A percentile compares a stretch with the other conserved stretches of the same genome.
Evolutionary conservation across 2,888 invertebrate genomes (phyloP).

Genomic region (Adelphocoris suturalis): DNA sequence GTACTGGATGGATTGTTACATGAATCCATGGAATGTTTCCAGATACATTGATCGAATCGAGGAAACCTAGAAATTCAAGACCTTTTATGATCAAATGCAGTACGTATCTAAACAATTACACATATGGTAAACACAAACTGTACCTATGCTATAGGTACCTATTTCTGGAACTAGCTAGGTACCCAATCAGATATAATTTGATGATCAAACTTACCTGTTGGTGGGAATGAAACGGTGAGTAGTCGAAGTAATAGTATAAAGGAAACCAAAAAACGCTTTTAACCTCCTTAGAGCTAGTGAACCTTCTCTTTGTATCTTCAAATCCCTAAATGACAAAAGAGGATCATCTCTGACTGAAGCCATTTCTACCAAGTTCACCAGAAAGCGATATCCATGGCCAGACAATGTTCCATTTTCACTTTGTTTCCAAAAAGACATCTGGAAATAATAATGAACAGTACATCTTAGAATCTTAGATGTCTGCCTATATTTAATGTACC

Average conservation of each 20-base stretch:
- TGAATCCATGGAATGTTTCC: no score
- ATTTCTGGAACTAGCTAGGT: no score
- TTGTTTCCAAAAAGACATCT: slow-evolving; percentile 69
- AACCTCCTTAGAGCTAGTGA: slow-evolving; percentile 42
- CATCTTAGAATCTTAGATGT: no score
- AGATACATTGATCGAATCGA: no score
- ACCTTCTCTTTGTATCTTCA: slow-evolving; percentile 67
- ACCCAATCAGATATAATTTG: no score
- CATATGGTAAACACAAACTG: no score
- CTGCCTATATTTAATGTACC: no score
- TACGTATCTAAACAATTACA: no score
- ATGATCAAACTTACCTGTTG: slow-evolving; percentile 12
- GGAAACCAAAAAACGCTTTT: slow-evolving; percentile 54
- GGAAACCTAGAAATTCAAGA: no score
- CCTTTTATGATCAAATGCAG: no score
- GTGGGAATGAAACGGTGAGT: slow-evolving; percentile 68
- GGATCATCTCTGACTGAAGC: slow-evolving; percentile 66
- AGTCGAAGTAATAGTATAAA: slow-evolving; percentile 62
- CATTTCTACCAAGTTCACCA: slow-evolving; percentile 65
- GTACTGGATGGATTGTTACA: no score
- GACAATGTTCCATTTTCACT: slow-evolving; percentile 64
- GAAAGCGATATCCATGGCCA: slow-evolving; percentile 49
- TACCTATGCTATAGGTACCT: no score
- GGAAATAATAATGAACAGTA: neutral
- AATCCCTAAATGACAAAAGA: slow-evolving; percentile 34